phyloP scores from a whole-genome alignment of 2,888 invertebrate species.

The Latrodectus hesperus region DNA sequence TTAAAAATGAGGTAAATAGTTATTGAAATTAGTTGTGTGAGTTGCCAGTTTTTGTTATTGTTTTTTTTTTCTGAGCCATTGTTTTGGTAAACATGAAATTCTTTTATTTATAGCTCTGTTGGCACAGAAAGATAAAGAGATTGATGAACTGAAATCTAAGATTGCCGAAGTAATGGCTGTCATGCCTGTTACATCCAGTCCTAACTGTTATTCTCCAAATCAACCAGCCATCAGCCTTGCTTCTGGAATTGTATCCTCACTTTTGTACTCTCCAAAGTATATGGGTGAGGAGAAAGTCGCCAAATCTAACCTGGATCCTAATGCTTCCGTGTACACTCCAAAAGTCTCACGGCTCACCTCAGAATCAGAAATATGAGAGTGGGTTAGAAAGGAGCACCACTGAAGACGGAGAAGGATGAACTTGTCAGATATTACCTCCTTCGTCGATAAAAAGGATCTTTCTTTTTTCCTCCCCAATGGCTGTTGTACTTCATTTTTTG shows the following conservation, averaged over 20 bases:
- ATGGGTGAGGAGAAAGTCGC: conserved; percentile 71
- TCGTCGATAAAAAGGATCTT: background rate
- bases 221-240: conserved; percentile 70
- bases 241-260: conserved; percentile 69
- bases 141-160: conserved; percentile 90
- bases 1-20: too few relatives aligned
- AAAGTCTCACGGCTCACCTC: conserved; percentile 76
- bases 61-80: background rate
- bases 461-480: conserved; percentile 43
- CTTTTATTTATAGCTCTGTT: conserved; percentile 81
- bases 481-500: conserved; percentile 62
- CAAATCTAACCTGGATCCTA: conserved; percentile 85
- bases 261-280: conserved; percentile 72
- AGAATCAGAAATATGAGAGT: conserved; percentile 54
- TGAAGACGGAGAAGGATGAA: conserved; percentile 18
- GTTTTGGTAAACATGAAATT: background rate
- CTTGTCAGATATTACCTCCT: background rate
- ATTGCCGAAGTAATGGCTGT: conserved; percentile 95
- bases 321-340: conserved; percentile 93
- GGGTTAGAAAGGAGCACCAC: background rate
- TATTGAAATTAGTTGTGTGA: too few relatives aligned
- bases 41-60: background rate
- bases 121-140: conserved; percentile 90
- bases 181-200: conserved; percentile 79
- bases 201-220: conserved; percentile 58